phyloP scores from a whole-genome alignment of 53 echinoderm and acorn worm genomes.

The Temnopleurus reevesii region DNA sequence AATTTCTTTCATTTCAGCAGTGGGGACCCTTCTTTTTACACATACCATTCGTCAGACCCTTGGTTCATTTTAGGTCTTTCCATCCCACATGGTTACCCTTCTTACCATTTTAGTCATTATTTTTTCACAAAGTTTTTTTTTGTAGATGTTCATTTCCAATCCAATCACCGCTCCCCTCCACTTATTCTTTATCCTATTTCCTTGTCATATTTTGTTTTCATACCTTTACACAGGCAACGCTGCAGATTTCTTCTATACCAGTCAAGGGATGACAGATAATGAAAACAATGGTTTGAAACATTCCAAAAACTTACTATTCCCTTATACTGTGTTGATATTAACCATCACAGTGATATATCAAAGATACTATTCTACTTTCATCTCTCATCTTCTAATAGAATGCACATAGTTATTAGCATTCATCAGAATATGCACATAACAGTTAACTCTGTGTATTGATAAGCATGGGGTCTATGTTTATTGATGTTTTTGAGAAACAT shows the following conservation, averaged over 20 bases:
- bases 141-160: background rate
- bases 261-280: background rate
- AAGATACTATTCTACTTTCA: conserved; percentile 31
- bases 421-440: conserved; percentile 12
- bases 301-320: background rate
- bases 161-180: background rate
- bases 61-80: background rate
- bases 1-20: too few relatives aligned
- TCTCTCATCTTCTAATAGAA: conserved; percentile 25
- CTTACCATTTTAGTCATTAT: background rate
- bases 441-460: background rate
- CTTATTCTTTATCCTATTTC: background rate
- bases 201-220: conserved; percentile 9
- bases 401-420: conserved; percentile 30
- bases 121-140: too few relatives aligned
- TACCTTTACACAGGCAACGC: background rate
- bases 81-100: background rate
- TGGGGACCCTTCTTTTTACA: background rate
- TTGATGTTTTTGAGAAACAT: too few relatives aligned
- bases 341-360: background rate
- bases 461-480: conserved; percentile 10
- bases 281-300: background rate
- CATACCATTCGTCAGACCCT: background rate
- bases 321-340: background rate
- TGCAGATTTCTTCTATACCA: conserved; percentile 44